Base-by-base conservation (phyloP, 2,113 vertebrate species). In the Gallinago jamesoni region DNA sequence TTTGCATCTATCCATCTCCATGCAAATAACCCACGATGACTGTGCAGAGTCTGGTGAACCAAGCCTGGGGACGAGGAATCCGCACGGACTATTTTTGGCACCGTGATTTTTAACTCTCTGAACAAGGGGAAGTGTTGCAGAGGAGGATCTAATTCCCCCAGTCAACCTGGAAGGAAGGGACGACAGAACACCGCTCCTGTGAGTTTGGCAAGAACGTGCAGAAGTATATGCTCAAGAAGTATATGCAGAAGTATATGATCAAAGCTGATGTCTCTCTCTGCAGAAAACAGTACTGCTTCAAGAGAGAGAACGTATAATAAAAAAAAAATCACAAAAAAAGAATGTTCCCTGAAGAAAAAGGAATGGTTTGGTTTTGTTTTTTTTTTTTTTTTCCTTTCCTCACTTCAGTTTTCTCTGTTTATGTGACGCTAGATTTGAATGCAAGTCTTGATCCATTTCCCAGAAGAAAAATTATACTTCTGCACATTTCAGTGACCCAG, bases 1-100 rank as follows among this genome's bases (percentile, higher is more conserved):
- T n/a, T 70, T n/a, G 37, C 1, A 0, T 69, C 85, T 89, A 73
- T 76, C 81, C 64, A 62, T 62, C 45, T 66, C 69, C 88, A 64
- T 64, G 77, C 60, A 88, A 75, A 82, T 59, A 89, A 87, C 72
- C 57, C 2, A 3, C 0, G 0, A 63, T 89, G 86, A 90, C 89
- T 94, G 64, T 78, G 73, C 73, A 91, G 57, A 93, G 64, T 68
- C 84, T 87, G 48, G 31, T 92, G 95, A 96, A 95, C 86, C 68
- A 75, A 67, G 73, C 50, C 52, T 68, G 70, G 73, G 94, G 91
- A 96, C 17, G 1, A 83, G 67, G 72, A 94, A 91, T 27, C 15
- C 31, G 6, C 16, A 2, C 10, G 0, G 1, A 60, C 37, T 90
- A 70, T 95, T 93, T 80, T 43, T 62, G 52, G 52, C 10, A 6